These are phyloP conservation scores for Phenganax stokvisi DNA, from an alignment of 92 coral and sea anemone species.

Conservation along the genomic window DNA sequence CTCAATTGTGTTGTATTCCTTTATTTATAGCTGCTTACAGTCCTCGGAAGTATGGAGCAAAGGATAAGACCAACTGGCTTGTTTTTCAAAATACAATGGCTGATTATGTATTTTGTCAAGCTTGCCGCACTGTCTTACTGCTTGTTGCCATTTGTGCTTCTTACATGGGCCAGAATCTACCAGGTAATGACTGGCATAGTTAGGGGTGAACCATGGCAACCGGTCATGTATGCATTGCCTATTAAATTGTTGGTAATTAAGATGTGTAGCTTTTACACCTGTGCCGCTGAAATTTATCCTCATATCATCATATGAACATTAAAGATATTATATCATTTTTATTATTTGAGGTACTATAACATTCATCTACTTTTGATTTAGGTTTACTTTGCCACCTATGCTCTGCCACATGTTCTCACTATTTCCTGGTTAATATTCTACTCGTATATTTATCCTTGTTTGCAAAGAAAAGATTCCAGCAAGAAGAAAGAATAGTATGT, in stretches of 20 bases:
- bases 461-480: conserved; percentile 11
- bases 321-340: too few relatives aligned
- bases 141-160: conserved; percentile 60
- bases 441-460: conserved; percentile 12
- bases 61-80: not conserved
- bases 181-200: conserved; percentile 41
- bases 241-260: not conserved
- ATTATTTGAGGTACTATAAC: not conserved
- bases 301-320: not conserved
- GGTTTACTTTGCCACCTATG: conserved; percentile 23
- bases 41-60: conserved; percentile 11
- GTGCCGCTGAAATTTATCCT: not conserved
- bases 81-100: not conserved
- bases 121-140: conserved; percentile 40
- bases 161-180: conserved; percentile 57
- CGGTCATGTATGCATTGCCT: not conserved
- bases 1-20: not conserved
- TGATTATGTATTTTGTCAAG: not conserved
- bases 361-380: not conserved
- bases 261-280: not conserved
- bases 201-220: not conserved
- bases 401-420: conserved; percentile 4
- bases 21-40: conserved; percentile 35
- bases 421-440: conserved; percentile 7
- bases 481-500: conserved; percentile 8